phyloP scores from a whole-genome alignment of 2,113 vertebrate species.

The Noctilio leporinus region DNA sequence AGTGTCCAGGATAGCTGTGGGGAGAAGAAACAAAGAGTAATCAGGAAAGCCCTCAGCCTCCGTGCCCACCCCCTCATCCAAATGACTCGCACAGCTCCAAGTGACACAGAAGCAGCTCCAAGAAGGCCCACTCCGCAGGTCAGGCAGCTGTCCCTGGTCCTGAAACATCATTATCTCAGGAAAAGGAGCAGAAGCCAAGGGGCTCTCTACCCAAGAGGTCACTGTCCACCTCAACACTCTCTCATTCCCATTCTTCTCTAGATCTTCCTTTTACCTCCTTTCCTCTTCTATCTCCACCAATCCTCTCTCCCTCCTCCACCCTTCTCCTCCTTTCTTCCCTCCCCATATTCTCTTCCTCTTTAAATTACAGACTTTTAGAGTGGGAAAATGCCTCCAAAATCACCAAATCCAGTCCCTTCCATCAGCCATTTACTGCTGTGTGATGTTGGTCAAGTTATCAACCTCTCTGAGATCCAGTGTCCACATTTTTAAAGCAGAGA shows the following conservation, averaged over 20 bases:
- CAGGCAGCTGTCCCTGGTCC: background rate
- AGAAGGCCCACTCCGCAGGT: accelerated
- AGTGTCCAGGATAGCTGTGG: background rate
- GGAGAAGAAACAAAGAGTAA: background rate
- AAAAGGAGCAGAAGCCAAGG: background rate
- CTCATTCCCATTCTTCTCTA: background rate
- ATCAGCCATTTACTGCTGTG: background rate
- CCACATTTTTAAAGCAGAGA: background rate
- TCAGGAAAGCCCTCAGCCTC: background rate
- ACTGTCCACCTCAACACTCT: accelerated
- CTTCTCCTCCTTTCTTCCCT: background rate
- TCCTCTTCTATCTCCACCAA: background rate
- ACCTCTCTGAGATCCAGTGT: background rate
- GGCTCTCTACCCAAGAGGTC: background rate
- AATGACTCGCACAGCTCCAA: background rate
- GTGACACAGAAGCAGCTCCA: background rate
- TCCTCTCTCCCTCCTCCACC: background rate
- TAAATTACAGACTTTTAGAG: background rate
- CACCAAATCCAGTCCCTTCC: background rate
- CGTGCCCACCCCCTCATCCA: background rate
- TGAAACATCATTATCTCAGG: background rate
- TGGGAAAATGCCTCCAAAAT: background rate
- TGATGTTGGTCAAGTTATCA: background rate
- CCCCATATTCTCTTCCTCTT: background rate
- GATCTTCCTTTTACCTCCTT: background rate